These are phyloP conservation scores for Nicator chloris DNA, from an alignment of 2,113 vertebrate species.

Conservation along the genomic window DNA sequence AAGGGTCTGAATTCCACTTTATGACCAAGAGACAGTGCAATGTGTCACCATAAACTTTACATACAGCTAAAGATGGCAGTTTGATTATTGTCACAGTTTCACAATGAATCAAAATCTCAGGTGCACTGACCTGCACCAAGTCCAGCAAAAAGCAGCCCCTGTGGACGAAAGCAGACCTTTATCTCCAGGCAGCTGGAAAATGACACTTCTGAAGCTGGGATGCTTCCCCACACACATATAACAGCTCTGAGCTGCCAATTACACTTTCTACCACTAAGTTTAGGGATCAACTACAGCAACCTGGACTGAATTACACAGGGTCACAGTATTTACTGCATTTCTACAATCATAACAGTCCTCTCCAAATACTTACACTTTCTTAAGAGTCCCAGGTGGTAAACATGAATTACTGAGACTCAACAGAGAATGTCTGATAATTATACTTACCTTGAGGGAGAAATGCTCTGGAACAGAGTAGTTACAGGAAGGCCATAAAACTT, in stretches of 20 bases:
- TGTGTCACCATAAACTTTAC: background rate
- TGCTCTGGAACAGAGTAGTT: conserved; percentile 12
- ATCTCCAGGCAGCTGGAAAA: background rate
- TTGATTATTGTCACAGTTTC: background rate
- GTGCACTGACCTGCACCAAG: background rate
- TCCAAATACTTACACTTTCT: background rate
- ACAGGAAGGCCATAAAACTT: conserved; percentile 49
- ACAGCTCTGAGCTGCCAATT: background rate
- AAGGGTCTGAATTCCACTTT: background rate
- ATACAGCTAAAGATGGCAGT: background rate
- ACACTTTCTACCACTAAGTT: background rate
- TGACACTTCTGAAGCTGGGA: background rate
- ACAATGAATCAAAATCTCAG: background rate
- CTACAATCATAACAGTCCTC: background rate
- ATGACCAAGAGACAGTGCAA: background rate
- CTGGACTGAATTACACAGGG: background rate
- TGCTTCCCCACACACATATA: fast-evolving
- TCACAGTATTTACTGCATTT: background rate
- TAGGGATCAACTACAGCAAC: background rate
- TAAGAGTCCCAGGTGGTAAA: background rate
- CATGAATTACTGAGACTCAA: background rate
- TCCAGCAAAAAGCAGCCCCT: background rate
- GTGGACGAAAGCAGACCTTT: background rate
- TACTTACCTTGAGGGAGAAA: conserved; percentile 7
- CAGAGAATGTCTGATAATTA: conserved; percentile 7